These are phyloP conservation scores for Spondyliosoma cantharus DNA, from an alignment of 2,797 vertebrate genomes.

Conservation along the genomic window DNA sequence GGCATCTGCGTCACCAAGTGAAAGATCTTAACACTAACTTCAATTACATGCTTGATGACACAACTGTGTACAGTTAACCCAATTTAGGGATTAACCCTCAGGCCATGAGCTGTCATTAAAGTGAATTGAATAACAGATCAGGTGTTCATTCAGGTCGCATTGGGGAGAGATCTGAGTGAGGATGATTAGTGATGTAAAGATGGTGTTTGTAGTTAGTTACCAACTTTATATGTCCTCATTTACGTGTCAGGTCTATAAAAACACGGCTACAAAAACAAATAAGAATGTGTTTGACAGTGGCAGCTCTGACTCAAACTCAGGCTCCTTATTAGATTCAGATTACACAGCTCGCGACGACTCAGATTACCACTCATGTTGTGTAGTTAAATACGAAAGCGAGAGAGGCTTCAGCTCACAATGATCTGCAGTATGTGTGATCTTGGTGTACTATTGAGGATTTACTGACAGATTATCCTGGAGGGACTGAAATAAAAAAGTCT, in stretches of 20 bases:
- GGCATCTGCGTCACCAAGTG: conserved; percentile 29
- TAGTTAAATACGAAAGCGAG: not conserved
- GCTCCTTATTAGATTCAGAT: conserved; percentile 15
- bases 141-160: conserved; percentile 20
- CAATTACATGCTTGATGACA: conserved; percentile 52
- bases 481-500: conserved; percentile 6
- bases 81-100: conserved; percentile 53
- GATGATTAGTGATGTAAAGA: not conserved
- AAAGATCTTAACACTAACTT: conserved; percentile 38
- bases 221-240: not conserved
- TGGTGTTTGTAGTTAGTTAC: conserved; percentile 5
- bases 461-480: conserved; percentile 2
- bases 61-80: conserved; percentile 33
- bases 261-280: not conserved
- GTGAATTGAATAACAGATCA: conserved; percentile 24
- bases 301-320: not conserved
- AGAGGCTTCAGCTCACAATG: not conserved
- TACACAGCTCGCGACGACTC: conserved; percentile 27
- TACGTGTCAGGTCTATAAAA: not conserved
- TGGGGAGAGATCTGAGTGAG: conserved; percentile 5
- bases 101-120: conserved; percentile 16
- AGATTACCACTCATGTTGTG: conserved; percentile 4
- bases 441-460: not conserved
- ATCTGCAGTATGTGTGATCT: not conserved
- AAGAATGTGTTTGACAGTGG: not conserved